Base-by-base conservation (phyloP, 2,113 vertebrate genomes). In the Psittacula cyanocephala region DNA sequence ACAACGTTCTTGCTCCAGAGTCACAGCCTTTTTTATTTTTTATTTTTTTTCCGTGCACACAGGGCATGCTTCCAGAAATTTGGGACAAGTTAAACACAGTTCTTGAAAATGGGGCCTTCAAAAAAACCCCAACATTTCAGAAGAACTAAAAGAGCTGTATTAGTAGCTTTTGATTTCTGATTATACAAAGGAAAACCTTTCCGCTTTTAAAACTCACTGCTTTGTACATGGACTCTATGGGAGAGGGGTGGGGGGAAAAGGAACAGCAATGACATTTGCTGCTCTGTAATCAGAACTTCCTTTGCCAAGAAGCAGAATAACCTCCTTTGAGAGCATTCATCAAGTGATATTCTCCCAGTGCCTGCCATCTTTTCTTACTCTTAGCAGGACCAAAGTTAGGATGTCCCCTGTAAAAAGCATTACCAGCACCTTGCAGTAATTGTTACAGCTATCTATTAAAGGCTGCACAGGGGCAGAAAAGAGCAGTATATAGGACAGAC, bases 21-120 rank as follows among this genome's bases (percentile, higher is more conserved):
- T 8, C 76, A 20, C 39, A 65, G 67, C 3, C 37, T 31, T 31
- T 70, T 4, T 8, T 35, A n/a, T 20, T 44, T 23, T 35, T 24
- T 35, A 25, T 43, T 37, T 75, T 44, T 10, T 13, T 13, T 0
- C 33, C 23, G 2, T 31, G 10, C 0, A 1, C 53, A 57, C 20
- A 71, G 47, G 12, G 4, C 17, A 37, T 24, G 41, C 24, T 50
- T 78, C 47, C 89, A 70, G n/a, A 89, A 93, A 84, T 91, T 22
- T 80, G 63, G 52, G 41, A 62, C 8, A 2, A 44, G 49, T 72
- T 87, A 52, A 76, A 87, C 85, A 63, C 9, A 80, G 27, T 16
- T 78, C 37, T 55, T 7, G 1, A 84, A 92, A 92, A 93, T 17
- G 9, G 4, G 8, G 14, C 43, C 67, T 81, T 87, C 13, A 78